Conservation (phyloP, 2,113 vertebrate species). For the Psittacula cyanocephala region DNA sequence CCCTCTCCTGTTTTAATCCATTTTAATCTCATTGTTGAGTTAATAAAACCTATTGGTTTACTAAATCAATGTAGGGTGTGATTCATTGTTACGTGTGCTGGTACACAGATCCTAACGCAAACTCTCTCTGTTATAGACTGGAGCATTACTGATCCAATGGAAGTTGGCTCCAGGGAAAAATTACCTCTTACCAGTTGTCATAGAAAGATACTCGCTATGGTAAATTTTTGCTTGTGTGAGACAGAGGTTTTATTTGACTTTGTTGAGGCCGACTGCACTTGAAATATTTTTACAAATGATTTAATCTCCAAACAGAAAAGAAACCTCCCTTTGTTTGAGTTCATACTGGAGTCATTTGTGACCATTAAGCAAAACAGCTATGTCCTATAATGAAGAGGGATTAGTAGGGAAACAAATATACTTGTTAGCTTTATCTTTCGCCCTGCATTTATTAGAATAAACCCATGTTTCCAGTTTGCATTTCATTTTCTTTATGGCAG, state of each 20-base stretch:
- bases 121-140: neutral
- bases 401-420: slow-evolving; percentile 49
- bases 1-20: slow-evolving; percentile 49
- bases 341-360: slow-evolving; percentile 64
- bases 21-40: slow-evolving; percentile 62
- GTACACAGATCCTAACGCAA: neutral
- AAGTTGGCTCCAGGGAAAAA: slow-evolving; percentile 46
- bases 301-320: slow-evolving; percentile 59
- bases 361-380: slow-evolving; percentile 62
- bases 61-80: slow-evolving; percentile 53
- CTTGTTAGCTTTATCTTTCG: slow-evolving; percentile 61
- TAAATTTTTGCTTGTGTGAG: slow-evolving; percentile 24
- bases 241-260: slow-evolving; percentile 64
- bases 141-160: slow-evolving; percentile 23
- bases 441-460: slow-evolving; percentile 44
- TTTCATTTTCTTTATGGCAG: slow-evolving; percentile 58
- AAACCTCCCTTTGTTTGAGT: slow-evolving; percentile 41
- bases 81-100: slow-evolving; percentile 21
- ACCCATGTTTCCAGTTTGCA: slow-evolving; percentile 28
- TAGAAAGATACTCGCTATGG: neutral
- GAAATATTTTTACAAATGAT: slow-evolving; percentile 60
- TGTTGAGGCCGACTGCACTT: slow-evolving; percentile 39
- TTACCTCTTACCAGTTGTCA: slow-evolving; percentile 19
- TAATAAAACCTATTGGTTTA: slow-evolving; percentile 65
- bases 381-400: slow-evolving; percentile 59